These are phyloP conservation scores for Laticauda laticaudata DNA, from an alignment of 2,113 vertebrate species.

Conservation along the genomic window DNA sequence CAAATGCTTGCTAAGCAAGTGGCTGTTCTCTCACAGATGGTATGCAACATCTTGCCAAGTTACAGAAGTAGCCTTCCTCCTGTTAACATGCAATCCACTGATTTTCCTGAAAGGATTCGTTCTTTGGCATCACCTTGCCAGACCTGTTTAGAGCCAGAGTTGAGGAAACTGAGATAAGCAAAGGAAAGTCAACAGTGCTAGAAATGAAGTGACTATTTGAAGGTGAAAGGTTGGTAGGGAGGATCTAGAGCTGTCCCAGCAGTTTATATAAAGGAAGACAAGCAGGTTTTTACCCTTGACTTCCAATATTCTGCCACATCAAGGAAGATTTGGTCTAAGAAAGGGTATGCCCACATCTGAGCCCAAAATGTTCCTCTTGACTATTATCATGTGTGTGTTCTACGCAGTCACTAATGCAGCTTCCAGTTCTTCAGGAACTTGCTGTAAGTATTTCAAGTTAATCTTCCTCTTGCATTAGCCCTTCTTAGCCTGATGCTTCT, in stretches of 20 bases:
- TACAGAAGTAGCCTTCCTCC: background rate
- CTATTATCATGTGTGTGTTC: background rate
- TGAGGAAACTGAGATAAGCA: conserved; percentile 7
- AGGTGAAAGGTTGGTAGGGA: background rate
- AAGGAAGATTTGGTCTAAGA: background rate
- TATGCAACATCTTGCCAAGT: background rate
- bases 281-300: background rate
- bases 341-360: background rate
- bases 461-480: background rate
- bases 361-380: background rate
- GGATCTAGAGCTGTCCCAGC: background rate
- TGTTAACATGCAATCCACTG: background rate
- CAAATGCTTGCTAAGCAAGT: background rate
- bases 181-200: background rate
- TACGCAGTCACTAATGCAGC: background rate
- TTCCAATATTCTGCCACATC: background rate
- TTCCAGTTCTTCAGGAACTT: background rate
- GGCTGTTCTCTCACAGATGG: background rate
- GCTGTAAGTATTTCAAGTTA: conserved; percentile 12
- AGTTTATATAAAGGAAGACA: conserved; percentile 3
- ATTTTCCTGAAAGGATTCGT: background rate
- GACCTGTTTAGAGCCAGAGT: background rate
- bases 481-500: background rate
- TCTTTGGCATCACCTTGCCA: background rate
- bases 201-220: background rate